phyloP scores from a whole-genome alignment of 2,888 invertebrate genomes.

The Adineta ricciae region DNA sequence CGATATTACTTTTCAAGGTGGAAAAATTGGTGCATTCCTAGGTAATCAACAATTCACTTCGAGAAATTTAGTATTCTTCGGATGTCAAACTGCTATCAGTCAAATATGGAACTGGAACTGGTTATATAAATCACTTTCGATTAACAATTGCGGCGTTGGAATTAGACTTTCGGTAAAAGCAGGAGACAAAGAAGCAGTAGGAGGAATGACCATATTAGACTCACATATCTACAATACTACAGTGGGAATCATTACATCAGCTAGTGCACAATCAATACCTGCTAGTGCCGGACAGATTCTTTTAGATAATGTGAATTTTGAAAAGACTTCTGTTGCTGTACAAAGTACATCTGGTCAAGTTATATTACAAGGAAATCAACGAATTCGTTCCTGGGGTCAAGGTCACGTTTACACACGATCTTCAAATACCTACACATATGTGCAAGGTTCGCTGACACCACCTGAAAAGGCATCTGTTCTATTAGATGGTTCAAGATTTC shows the following conservation, averaged over 20 bases:
- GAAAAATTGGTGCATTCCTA: not conserved
- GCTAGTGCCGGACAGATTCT: not conserved
- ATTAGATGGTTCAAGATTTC: not conserved
- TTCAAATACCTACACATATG: not conserved
- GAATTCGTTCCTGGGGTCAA: not conserved
- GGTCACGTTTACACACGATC: not conserved
- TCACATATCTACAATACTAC: not conserved
- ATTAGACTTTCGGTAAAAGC: not conserved
- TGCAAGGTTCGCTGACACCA: not conserved
- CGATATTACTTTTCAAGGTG: not conserved
- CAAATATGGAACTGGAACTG: slow-evolving; percentile 14
- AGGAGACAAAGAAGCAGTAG: not conserved
- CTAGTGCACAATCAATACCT: not conserved
- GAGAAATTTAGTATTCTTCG: not conserved
- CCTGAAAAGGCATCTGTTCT: not conserved
- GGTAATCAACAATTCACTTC: not conserved
- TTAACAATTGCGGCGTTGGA: not conserved
- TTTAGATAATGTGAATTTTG: not conserved
- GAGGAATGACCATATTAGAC: not conserved
- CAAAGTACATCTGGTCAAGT: not conserved
- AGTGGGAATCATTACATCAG: not conserved
- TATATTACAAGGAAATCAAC: not conserved
- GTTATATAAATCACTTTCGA: not conserved
- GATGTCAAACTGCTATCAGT: not conserved
- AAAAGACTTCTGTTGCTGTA: not conserved